Evolutionary conservation across 2,888 invertebrate genomes (phyloP).

Genomic region (Philonicus albiceps): DNA sequence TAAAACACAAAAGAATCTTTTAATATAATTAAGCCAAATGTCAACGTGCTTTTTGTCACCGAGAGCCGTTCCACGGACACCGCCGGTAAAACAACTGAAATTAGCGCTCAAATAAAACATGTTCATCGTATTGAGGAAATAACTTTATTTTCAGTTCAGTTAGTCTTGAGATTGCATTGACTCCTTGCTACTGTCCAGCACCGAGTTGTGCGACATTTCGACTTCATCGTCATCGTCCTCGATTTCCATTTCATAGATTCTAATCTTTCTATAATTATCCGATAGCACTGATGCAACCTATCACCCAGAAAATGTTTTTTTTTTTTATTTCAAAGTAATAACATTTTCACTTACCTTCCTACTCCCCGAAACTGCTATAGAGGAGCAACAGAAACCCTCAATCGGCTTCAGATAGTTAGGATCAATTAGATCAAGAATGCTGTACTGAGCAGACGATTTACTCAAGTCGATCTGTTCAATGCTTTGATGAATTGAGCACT

Average conservation of each 20-base stretch:
- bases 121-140: conserved; percentile 33
- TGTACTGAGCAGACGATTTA: conserved; percentile 57
- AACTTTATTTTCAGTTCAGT: conserved; percentile 40
- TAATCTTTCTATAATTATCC: conserved; percentile 79
- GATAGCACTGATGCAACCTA: conserved; percentile 83
- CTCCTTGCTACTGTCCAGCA: conserved; percentile 60
- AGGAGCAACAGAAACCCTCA: conserved; percentile 72
- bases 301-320: not conserved
- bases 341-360: conserved; percentile 58
- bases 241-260: conserved; percentile 91
- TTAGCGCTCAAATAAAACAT: conserved; percentile 34
- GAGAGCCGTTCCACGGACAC: not conserved
- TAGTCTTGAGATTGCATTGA: conserved; percentile 52
- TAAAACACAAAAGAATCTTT: conserved; percentile 46
- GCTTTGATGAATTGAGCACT: conserved; percentile 59
- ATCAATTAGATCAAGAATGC: conserved; percentile 67
- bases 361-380: conserved; percentile 85
- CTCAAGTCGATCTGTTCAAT: conserved; percentile 55
- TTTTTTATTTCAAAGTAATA: not conserved
- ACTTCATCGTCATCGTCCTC: conserved; percentile 91
- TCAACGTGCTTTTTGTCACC: conserved; percentile 44
- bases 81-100: not conserved
- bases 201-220: conserved; percentile 62
- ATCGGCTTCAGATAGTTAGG: conserved; percentile 68
- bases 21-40: conserved; percentile 46